A percentile compares a stretch with the other conserved stretches of the same genome.
Evolutionary conservation across 1,140 invertebrate species (phyloP).

Genomic region (Diorhabda sublineata): DNA sequence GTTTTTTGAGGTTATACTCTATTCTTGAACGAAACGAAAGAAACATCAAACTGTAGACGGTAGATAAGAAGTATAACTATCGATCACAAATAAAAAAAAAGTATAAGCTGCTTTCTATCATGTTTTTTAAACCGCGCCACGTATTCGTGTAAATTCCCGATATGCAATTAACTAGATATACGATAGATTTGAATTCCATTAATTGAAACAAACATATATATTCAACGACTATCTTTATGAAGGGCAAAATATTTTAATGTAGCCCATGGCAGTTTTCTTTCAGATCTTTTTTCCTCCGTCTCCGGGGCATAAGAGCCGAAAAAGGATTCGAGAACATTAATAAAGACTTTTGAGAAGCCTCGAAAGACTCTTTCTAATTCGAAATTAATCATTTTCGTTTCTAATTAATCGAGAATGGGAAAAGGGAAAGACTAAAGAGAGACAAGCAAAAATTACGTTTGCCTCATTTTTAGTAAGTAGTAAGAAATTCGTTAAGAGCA

Average conservation of each 20-base stretch:
- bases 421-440: not conserved
- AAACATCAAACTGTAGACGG: no score
- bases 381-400: not conserved
- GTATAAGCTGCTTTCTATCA: no score
- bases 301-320: no score
- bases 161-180: no score
- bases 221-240: not conserved
- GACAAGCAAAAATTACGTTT: not conserved
- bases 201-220: no score
- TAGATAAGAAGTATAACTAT: no score
- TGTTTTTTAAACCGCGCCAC: no score
- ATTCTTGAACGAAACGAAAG: no score
- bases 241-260: not conserved
- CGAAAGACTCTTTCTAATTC: not conserved
- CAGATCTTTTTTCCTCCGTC: not conserved
- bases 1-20: no score
- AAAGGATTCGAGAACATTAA: not conserved
- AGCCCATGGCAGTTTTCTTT: not conserved
- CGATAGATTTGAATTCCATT: no score
- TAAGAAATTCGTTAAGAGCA: not conserved
- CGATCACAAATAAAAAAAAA: no score
- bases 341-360: not conserved
- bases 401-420: not conserved
- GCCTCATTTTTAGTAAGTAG: not conserved
- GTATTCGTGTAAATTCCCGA: no score